Percentiles rank a stretch among this genome's conserved stretches.
Evolutionary conservation across 2,113 vertebrate species (phyloP).

Genomic region (Axis porcinus): DNA sequence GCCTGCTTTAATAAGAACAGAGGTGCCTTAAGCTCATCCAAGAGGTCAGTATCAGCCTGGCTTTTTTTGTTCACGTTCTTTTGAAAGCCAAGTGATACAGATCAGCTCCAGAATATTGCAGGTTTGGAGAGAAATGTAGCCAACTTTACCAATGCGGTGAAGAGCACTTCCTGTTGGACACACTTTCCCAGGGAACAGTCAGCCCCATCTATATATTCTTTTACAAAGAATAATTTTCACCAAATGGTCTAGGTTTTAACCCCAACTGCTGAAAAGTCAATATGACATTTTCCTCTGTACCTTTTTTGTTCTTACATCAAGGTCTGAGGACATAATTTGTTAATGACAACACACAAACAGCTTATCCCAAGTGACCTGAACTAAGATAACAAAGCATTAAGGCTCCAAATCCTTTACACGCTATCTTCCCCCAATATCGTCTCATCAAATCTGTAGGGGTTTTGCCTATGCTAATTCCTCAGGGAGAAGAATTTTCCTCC

Average conservation of each 20-base stretch:
- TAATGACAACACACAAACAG: neutral
- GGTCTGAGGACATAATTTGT: neutral
- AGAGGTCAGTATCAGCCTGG: too few species aligned
- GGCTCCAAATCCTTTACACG: neutral
- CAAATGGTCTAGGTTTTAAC: neutral
- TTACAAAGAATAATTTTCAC: neutral
- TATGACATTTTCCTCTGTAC: neutral
- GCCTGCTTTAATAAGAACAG: neutral
- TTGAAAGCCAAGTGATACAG: neutral
- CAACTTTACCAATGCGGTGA: neutral
- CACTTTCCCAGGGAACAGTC: neutral
- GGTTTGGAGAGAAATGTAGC: neutral
- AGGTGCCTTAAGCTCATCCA: neutral
- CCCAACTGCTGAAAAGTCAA: neutral
- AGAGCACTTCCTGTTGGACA: neutral
- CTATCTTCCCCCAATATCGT: neutral
- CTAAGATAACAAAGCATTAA: neutral
- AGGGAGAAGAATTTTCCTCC: neutral
- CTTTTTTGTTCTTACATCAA: neutral
- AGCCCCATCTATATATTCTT: neutral
- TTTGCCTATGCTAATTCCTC: neutral
- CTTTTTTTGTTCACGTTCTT: neutral
- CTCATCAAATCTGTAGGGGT: neutral
- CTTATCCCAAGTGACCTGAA: neutral
- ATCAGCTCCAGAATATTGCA: neutral